Base-by-base conservation (phyloP, 2,113 vertebrate genomes). In the Syrrhaptes paradoxus region DNA sequence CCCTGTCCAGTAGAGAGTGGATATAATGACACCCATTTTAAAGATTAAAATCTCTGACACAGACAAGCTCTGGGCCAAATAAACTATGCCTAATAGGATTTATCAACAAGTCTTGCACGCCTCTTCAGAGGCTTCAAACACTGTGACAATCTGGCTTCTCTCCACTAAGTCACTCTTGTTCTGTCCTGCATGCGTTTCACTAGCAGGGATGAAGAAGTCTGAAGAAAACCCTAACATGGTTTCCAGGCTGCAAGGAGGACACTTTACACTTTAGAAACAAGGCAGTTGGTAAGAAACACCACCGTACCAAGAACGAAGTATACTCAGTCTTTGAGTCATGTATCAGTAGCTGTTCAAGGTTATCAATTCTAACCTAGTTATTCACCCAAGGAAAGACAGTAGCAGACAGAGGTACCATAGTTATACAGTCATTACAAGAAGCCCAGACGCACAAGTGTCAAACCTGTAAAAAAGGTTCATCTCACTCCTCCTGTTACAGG, bases 21-120 rank as follows among this genome's bases (percentile, higher is more conserved):
- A 65, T 55, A 71, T 2, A 73, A 70, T 4, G 7, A 71, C 55
- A 79, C 4, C 12, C 58, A 83, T 83, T 93, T 85, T 85, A 94
- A 90, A 90, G 90, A 91, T 59, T 17, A 93, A 90, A 96, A 94
- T 67, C 63, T 74, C 68, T 57, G 55, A 91, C 85, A 89, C 70
- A 85, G 73, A 86, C 62, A 82, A 91, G 78, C 63, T 45, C 61
- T n/a, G 46, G 59, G 59, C 51, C 82, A 95, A 91, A 91, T 77
- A 95, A 94, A 59, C 67, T 94, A 38, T 63, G 43, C 68, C 65
- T 90, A 96, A 94, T 49, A 86, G 59, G 75, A 95, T 96, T 89
- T 95, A 38, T 71, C 46, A 63, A 62, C 45, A 72, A 94, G 65
- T 22, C 68, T 45, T 74, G 20, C 49, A 80, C 0, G 36, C 48